Evolutionary conservation across 1,140 invertebrate genomes (phyloP), one percentile per base, ranked within the genome.

Genomic region (Bombus waltoni): DNA sequence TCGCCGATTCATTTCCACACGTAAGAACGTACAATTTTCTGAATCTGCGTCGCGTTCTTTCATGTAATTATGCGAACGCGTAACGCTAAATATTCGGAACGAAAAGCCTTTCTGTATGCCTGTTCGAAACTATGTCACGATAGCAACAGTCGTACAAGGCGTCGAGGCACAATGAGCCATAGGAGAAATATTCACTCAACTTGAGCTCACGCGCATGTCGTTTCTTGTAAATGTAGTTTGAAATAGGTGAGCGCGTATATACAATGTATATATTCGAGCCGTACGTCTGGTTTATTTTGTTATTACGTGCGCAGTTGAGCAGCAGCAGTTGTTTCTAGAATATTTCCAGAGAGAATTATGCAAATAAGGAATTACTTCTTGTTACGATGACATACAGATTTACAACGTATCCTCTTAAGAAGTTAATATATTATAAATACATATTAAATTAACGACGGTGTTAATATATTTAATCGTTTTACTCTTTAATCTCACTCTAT

Each of bases 201-300:
- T 92, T 92, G 88, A 91, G 86, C 91, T 92, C 89, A 89, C 83
- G 83, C 83, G 81, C 72, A 65, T 83, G 85, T 83, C 89, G 81
- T 62, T 91, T 87, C 77, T 15, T 47, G 28, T 66, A 44, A 47
- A 53, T 25, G n/a, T 13, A 8, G 5, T 40, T 65, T 65, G 62
- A 11, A 65, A 78, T 25, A 78, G 22, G 59, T 42, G 13, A 32
- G 13, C n/a, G 32, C 32, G n/a, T 32, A n/a, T 62, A 4, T 62
- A 62, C 10, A 53, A 5, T 22, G 47, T 32, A 76, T 32, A 76
- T 3, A 18, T n/a, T 42, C 8, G 32, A 42, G 25, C 40, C 0
- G n/a, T 47, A n/a, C 1, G 13, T 2, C 28, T 28, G 28, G 59
- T 35, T 40, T 59, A 28, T 40, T 40, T 59, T 22, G 5, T 22